Evolutionary conservation across 2,113 vertebrate species (phyloP), one percentile per base, ranked within the genome.

Genomic region (Cyprinodon brontotheroides): DNA sequence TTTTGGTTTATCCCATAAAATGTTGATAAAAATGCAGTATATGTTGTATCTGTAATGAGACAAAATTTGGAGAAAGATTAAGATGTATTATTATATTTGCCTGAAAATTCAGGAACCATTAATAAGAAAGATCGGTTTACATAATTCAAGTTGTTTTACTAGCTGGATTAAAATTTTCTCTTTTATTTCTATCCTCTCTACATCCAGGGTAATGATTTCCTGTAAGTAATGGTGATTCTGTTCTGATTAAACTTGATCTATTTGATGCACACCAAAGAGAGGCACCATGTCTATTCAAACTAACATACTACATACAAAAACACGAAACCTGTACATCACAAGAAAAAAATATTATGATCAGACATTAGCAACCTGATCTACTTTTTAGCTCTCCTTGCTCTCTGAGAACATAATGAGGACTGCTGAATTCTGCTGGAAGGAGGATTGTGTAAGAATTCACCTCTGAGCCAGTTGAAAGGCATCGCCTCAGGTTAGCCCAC

Each of bases 381-480:
- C 17, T 41, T 77, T 62, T 36, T 8, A 29, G 50, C 41, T 36
- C 43, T 69, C 40, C 29, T 63, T n/a, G 13, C 40, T 82, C 39
- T 2, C 20, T 72, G 57, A 71, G 39, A 53, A 59, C 75, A 41
- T 82, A 87, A 79, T 75, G 79, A 84, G 70, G 68, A 22, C 68
- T 53, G 71, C 64, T 62, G 70, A 71, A 68, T 78, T 40, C 15
- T 40, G 82, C 88, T 81, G 79, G 77, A 66, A 76, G 85, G 63
- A 53, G 69, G 81, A 87, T 90, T 81, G 67, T 76, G 81, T 72
- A 80, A 80, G 78, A 82, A 74, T 78, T 85, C 85, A 85, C 80
- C 79, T 83, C 77, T 70, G 74, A 78, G 85, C 76, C 78, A 75
- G 90, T 85, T 76, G 78, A 89, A 86, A 85, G 86, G 88, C 90